Evolutionary conservation across 2,797 vertebrate species (phyloP), one percentile per base, ranked within the genome.

Genomic region (Macropus fuliginosus): DNA sequence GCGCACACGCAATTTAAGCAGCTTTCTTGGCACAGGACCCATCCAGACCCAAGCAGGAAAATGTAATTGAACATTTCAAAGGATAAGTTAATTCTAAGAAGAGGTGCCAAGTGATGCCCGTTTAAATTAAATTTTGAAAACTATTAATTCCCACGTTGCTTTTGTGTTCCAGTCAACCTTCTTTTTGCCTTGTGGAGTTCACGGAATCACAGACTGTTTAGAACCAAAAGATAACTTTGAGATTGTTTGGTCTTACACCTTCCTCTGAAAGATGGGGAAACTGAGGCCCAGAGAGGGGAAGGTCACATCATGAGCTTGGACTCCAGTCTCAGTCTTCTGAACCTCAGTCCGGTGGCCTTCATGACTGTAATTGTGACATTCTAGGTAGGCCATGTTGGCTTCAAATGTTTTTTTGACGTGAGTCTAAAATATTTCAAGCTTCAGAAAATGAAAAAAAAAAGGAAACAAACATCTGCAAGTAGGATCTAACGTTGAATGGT

Each of bases 111-210:
- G 93, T 92, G 96, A 97, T 94, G 66, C 91, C n/a, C 92, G 87
- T 94, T 96, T 92, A 91, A 90, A 93, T 96, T 96, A 93, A 94
- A 95, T 93, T 91, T 96, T 54, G 66, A n/a, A 92, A 28, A 29
- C 93, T 55, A 87, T 95, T 94, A 81, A 55, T 9, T 87, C 40
- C 74, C n/a, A 87, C 74, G 54, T 96, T 95, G 90, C 0, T 0
- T 57, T 92, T 94, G 92, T 92, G 93, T 91, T 31, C 90, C 0
- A 1, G 95, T 74, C n/a, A 10, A 1, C 87, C 91, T 93, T 29
- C 91, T 56, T 81, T 34, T 5, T 0, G n/a, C 62, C 92, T 55
- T 95, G 93, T 96, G 95, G 93, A 94, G 95, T 97, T 95, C 95
- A 74, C 93, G 96, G 97, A 95, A 95, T 27, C 74, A 87, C 21